These are phyloP conservation scores for Macrotis lagotis DNA, from an alignment of 2,113 vertebrate species.

Conservation along the genomic window DNA sequence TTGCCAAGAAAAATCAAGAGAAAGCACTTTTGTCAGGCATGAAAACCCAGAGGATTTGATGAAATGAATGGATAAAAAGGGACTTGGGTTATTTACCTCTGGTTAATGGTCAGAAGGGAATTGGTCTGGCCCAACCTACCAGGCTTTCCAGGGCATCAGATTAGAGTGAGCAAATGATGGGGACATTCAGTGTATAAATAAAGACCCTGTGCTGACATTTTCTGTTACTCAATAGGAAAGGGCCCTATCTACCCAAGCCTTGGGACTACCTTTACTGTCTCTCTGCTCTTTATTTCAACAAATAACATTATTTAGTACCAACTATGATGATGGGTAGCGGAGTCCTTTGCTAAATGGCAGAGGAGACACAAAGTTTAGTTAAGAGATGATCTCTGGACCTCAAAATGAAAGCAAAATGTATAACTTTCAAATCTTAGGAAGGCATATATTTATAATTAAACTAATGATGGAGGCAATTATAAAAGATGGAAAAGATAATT, in stretches of 20 bases:
- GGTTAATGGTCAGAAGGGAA: background rate
- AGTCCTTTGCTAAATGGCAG: background rate
- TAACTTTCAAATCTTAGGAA: background rate
- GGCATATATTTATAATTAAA: background rate
- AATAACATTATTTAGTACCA: background rate
- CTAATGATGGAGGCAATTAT: background rate
- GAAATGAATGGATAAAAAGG: background rate
- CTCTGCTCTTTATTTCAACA: background rate
- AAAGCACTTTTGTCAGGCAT: constrained; percentile 2
- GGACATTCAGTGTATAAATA: background rate
- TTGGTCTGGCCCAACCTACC: background rate
- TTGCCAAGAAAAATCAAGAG: background rate
- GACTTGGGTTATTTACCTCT: background rate
- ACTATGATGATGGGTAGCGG: background rate
- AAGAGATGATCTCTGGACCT: background rate
- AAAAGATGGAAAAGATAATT: background rate
- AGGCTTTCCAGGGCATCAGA: background rate
- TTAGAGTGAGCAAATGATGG: background rate
- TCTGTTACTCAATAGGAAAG: background rate
- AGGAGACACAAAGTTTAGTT: background rate
- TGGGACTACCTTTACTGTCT: background rate
- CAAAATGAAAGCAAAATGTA: background rate
- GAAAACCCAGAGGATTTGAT: background rate
- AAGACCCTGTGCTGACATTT: background rate
- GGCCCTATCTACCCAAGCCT: background rate